A percentile compares a stretch with the other conserved stretches of the same genome.
phyloP scores from a whole-genome alignment of 2,113 vertebrate genomes.

The Anarrhichthys ocellatus region DNA sequence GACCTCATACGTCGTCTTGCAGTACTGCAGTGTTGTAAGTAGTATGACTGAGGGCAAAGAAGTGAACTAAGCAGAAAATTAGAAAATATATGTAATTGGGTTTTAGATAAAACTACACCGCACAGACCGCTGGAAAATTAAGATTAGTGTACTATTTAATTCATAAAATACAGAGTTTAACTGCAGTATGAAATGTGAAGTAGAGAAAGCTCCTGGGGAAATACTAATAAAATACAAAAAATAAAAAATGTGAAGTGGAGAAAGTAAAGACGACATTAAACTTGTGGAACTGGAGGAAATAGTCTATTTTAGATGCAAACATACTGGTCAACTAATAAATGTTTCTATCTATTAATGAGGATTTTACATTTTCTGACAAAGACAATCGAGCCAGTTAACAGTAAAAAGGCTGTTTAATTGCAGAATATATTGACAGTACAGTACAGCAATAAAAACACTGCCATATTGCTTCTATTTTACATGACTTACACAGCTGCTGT shows the following conservation, averaged over 20 bases:
- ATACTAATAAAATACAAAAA: conserved; percentile 4
- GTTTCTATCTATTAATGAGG: neutral
- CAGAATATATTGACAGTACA: conserved; percentile 80
- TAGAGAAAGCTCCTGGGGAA: neutral
- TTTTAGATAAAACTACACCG: neutral
- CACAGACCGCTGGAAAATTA: neutral
- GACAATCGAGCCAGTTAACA: conserved; percentile 44
- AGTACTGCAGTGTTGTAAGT: conserved; percentile 21
- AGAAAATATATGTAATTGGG: neutral
- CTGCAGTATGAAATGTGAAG: conserved; percentile 3
- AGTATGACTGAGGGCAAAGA: neutral
- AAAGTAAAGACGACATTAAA: conserved; percentile 17
- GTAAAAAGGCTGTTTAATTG: conserved; percentile 79
- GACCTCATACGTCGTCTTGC: conserved; percentile 43
- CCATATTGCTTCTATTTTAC: conserved; percentile 78
- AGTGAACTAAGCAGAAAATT: neutral
- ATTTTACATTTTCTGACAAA: conserved; percentile 15
- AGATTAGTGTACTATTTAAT: conserved; percentile 9
- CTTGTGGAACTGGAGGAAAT: neutral
- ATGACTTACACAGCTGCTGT: conserved; percentile 74
- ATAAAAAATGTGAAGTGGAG: neutral
- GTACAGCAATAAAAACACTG: conserved; percentile 79
- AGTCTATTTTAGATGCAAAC: neutral
- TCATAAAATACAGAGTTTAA: conserved; percentile 18
- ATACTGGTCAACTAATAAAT: neutral